A percentile compares a stretch with the other conserved stretches of the same genome.
These are phyloP conservation scores for Lutraria rhynchaena DNA, from an alignment of 1,140 invertebrate genomes.

Conservation along the genomic window DNA sequence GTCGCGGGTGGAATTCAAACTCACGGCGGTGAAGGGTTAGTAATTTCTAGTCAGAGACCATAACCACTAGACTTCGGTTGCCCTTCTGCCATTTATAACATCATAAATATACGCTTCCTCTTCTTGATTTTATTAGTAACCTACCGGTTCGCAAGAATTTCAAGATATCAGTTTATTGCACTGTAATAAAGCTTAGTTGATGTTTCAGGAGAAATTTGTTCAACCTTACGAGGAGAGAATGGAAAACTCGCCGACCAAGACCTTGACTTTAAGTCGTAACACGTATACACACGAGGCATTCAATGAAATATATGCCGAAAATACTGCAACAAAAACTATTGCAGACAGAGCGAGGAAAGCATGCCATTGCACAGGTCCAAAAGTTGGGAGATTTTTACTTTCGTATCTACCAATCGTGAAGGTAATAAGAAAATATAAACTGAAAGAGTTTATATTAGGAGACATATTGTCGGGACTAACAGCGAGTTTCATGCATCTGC, in stretches of 20 bases:
- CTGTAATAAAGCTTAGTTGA: too few species aligned
- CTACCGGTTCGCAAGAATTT: too few species aligned
- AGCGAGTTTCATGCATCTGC: slow-evolving; percentile 95
- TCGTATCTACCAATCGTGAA: slow-evolving; percentile 60
- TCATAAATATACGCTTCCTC: too few species aligned
- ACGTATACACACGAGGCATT: slow-evolving; percentile 19
- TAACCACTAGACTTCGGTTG: too few species aligned
- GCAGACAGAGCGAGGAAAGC: background rate
- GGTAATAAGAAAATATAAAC: slow-evolving; percentile 70
- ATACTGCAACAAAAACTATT: background rate
- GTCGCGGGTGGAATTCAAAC: too few species aligned
- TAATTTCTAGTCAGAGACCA: too few species aligned
- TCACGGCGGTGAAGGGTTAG: too few species aligned
- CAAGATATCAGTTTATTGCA: too few species aligned
- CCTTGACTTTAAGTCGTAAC: background rate
- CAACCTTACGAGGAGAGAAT: slow-evolving; percentile 9
- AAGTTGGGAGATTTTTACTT: slow-evolving; percentile 6
- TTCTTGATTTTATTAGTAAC: too few species aligned
- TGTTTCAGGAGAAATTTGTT: too few species aligned
- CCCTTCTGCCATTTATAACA: too few species aligned
- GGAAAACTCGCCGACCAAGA: background rate
- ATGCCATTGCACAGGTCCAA: background rate
- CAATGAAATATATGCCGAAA: background rate
- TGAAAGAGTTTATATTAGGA: slow-evolving; percentile 65
- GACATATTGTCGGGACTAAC: slow-evolving; percentile 87